Conservation (phyloP, 92 coral and sea anemone species). For the Palythoa grandiflora region DNA sequence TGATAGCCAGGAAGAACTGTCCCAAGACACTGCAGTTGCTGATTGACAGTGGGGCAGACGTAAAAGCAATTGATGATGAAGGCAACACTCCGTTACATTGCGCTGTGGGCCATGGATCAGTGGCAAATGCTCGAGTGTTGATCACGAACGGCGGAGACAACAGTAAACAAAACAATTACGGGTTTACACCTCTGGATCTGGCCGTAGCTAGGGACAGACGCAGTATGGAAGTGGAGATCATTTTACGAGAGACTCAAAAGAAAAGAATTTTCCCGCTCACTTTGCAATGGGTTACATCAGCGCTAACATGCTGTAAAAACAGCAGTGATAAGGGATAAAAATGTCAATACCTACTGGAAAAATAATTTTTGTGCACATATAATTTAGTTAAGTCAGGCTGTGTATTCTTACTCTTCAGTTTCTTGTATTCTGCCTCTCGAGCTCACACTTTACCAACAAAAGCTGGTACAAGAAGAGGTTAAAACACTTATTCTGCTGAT, state of each 20-base stretch:
- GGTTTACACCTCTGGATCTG: constrained; percentile 24
- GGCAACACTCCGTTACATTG: constrained; percentile 45
- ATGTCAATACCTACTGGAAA: neutral
- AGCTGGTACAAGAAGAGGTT: too few relatives aligned
- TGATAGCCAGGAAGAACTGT: constrained; percentile 36
- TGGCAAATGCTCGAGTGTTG: constrained; percentile 16
- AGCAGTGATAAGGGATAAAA: neutral
- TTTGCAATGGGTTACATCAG: constrained; percentile 31
- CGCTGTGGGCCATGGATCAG: constrained; percentile 21
- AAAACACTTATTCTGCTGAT: too few relatives aligned
- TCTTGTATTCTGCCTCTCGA: too few relatives aligned
- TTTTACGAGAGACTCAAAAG: constrained; percentile 3
- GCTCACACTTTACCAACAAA: too few relatives aligned
- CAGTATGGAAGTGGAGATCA: constrained; percentile 31
- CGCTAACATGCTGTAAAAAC: constrained; percentile 1
- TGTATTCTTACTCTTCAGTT: too few relatives aligned
- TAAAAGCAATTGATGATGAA: constrained; percentile 22
- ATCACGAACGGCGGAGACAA: constrained; percentile 27
- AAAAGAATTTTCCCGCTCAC: constrained; percentile 27
- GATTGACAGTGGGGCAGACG: constrained; percentile 41
- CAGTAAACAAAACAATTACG: constrained; percentile 8
- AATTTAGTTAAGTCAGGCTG: too few relatives aligned
- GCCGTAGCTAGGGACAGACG: constrained; percentile 43
- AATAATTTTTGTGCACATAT: too few relatives aligned
- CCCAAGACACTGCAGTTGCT: constrained; percentile 10